Evolutionary conservation across 2,888 invertebrate genomes (phyloP), one percentile per base, ranked within the genome.

Genomic region (Cheilosia pagana): DNA sequence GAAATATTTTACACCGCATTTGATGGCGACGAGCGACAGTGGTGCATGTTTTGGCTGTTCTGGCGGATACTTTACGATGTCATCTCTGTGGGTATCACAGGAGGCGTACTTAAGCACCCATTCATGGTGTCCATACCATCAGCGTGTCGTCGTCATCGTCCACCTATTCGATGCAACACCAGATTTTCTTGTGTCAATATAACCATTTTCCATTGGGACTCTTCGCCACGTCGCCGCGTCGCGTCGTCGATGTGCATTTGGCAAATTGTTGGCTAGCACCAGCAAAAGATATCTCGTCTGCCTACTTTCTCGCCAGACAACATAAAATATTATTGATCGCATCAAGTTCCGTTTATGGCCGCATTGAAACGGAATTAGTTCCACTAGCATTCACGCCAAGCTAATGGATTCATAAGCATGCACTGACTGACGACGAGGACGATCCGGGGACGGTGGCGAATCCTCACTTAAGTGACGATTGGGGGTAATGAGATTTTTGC

Each of bases 281-380:
- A 71, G 25, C 48, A 16, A 8, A 28, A 28, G 48, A 57, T 57
- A 55, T 70, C 53, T 45, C 35, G 35, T 14, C 67, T 67, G 77
- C 71, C 77, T 72, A 77, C 77, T 77, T 77, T 68, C 78, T 57
- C 50, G 74, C 67, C 67, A 78, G 82, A 83, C 82, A 83, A 63
- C 82, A 83, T 83, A 83, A 83, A 83, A 83, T 78, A 83, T 83
- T 74, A 78, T 83, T 78, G 78, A 83, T 83, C 82, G 72, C 82
- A 78, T 83, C 82, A 74, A 78, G 82, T 78, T 83, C 62, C 78
- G 72, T 83, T 83, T 83, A 78, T 78, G 74, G 50, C 21, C 52
- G 43, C 72, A 78, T 78, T 68, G 67, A 50, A 68, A 63, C 68
- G 39, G 78, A 83, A 83, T 83, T 78, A 74, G 82, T 83, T 83